Base-by-base conservation (phyloP, 2,888 invertebrate genomes). In the Mythimna impura region DNA sequence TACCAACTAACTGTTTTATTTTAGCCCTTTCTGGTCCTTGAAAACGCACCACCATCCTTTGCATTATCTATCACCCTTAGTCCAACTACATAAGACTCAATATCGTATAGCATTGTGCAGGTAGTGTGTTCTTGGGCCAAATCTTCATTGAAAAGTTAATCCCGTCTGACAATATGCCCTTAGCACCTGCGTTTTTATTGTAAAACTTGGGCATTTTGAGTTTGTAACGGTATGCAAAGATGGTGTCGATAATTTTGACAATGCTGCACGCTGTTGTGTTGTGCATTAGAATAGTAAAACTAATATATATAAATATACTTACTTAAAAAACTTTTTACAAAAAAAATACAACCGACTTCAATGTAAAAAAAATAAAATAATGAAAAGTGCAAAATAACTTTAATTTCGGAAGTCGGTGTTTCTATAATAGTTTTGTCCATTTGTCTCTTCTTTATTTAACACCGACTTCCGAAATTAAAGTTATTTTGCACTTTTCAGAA, bases 1-100 rank as follows among this genome's bases (percentile, higher is more conserved):
- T 67, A 64, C 67, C 62, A 73, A 73, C 85, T 90, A 91, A 90
- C 89, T 89, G 89, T 91, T 87, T 86, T 83, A 86, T 81, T 82
- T 82, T 82, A 83, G 70, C 82, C 82, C 74, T 81, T 82, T 78
- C 72, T 66, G 64, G 73, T 62, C 64, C 83, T 77, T 81, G 47
- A 65, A 25, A 47, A 14, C 43, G 30, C n/a, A 12, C 50, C 2
- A 55, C 34, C 6, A 12, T 58, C 2, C 20, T 20, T 30, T 71
- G 1, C 30, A 2, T 6, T 22, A 8, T 20, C 25, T 25, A 9
- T n/a, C 3, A 40, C 0, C 4, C 66, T 76, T 73, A 75, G 70
- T 36, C 2, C 52, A 12, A 34, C 14, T 1, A 0, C 0, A 17
- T 73, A 83, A 68, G 58, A 50, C 22, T 57, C 8, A 73, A 64